Evolutionary conservation across 2,113 vertebrate species (phyloP), one percentile per base, ranked within the genome.

Genomic region (Cinclus mexicanus): DNA sequence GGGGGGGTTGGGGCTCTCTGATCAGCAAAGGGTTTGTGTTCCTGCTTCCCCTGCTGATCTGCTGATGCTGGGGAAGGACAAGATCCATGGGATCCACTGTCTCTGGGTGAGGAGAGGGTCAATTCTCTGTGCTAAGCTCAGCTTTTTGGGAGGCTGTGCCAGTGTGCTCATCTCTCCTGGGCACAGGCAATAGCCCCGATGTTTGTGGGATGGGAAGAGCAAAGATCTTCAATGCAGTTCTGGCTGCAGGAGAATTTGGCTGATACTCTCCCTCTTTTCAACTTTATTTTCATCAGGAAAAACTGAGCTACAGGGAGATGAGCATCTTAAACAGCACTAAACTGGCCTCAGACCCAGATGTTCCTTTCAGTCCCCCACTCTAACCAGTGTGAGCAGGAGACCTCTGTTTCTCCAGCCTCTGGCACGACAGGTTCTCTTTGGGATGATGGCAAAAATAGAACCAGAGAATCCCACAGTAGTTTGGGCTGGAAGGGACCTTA

Each of bases 51-150:
- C 55, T 35, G 44, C 65, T 67, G 69, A 0, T 21, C 31, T 26
- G 65, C 44, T 70, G 77, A 0, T 53, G 49, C 44, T 29, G 28
- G 14, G 12, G 22, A 4, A 61, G 24, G 52, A 13, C 12, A 11
- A 10, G 64, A 7, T 6, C 35, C n/a, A 7, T 2, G 10, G 25
- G 61, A 41, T 5, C 2, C 0, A 1, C 50, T 26, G 21, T 33
- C 24, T 28, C 0, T 0, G 23, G 26, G 13, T 25, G 37, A 67
- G n/a, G 39, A 35, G 35, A 33, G 29, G 47, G 26, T 55, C 67
- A 31, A 39, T 57, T 29, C 72, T 55, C 24, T 0, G 0, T 56
- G 35, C n/a, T 10, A 5, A 64, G 22, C 26, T 35, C 3, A 1
- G 13, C 14, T 12, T 41, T 39, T 26, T n/a, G 49, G 26, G 35